Evolutionary conservation across 2,113 vertebrate species (phyloP).

Genomic region (Suncus etruscus): DNA sequence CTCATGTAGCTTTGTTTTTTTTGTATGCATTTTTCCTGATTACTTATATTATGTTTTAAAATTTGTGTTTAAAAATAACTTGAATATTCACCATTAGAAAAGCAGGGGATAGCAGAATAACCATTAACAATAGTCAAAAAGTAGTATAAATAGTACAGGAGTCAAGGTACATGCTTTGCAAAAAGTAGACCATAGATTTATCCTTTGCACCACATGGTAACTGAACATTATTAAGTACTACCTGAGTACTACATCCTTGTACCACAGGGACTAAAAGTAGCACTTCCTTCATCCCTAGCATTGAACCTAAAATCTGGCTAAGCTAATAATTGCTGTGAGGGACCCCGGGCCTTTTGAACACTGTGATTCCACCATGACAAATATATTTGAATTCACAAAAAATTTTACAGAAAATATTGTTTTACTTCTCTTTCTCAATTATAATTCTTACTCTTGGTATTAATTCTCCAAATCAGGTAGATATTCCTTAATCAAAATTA

Average conservation of each 20-base stretch:
- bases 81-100: not conserved
- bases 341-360: too few species aligned
- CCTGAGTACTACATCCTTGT: too few species aligned
- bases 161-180: too few species aligned
- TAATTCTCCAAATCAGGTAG: constrained; percentile 15
- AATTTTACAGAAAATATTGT: not conserved
- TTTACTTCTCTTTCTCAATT: not conserved
- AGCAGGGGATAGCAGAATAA: not conserved
- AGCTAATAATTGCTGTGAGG: too few species aligned
- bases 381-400: not conserved
- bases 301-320: too few species aligned
- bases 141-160: not conserved
- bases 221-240: too few species aligned
- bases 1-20: not conserved
- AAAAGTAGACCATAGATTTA: too few species aligned
- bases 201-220: too few species aligned
- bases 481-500: constrained; percentile 1
- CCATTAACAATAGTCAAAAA: not conserved
- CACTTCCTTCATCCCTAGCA: too few species aligned
- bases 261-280: too few species aligned
- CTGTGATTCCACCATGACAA: not conserved
- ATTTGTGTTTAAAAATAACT: not conserved
- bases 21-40: not conserved
- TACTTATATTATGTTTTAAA: constrained; percentile 2
- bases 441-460: not conserved